Evolutionary conservation across 2,888 invertebrate species (phyloP).

Genomic region (Amaurobius ferox): DNA sequence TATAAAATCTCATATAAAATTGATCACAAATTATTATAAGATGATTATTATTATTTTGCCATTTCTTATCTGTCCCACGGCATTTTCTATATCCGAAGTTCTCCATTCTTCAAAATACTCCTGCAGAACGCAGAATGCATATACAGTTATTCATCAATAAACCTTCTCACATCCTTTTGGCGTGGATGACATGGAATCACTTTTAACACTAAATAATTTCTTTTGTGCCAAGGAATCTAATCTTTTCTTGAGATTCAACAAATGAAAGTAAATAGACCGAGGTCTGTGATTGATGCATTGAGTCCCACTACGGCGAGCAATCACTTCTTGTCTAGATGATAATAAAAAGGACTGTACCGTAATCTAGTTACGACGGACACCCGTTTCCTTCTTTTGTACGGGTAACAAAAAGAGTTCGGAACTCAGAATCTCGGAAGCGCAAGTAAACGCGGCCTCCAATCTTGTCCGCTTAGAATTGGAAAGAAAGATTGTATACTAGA

Average conservation of each 20-base stretch:
- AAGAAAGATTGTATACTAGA: neutral
- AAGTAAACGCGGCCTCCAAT: neutral
- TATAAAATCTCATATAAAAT: too few relatives aligned
- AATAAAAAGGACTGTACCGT: constrained; percentile 34
- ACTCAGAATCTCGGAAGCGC: neutral
- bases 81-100: too few relatives aligned
- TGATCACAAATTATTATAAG: too few relatives aligned
- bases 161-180: neutral
- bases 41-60: too few relatives aligned
- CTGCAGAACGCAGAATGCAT: too few relatives aligned
- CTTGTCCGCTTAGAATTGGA: neutral
- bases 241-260: constrained; percentile 44
- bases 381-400: constrained; percentile 36
- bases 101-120: too few relatives aligned
- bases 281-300: constrained; percentile 46
- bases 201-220: constrained; percentile 58
- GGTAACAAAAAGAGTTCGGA: constrained; percentile 34
- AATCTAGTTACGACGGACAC: constrained; percentile 54
- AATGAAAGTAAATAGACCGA: constrained; percentile 44
- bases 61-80: too few relatives aligned
- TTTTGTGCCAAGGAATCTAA: constrained; percentile 40
- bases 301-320: constrained; percentile 38
- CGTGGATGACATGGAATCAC: constrained; percentile 45
- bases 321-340: constrained; percentile 26
- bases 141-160: too few relatives aligned